Base-by-base conservation (phyloP, 2,888 invertebrate species). In the Diarsia rubi region DNA sequence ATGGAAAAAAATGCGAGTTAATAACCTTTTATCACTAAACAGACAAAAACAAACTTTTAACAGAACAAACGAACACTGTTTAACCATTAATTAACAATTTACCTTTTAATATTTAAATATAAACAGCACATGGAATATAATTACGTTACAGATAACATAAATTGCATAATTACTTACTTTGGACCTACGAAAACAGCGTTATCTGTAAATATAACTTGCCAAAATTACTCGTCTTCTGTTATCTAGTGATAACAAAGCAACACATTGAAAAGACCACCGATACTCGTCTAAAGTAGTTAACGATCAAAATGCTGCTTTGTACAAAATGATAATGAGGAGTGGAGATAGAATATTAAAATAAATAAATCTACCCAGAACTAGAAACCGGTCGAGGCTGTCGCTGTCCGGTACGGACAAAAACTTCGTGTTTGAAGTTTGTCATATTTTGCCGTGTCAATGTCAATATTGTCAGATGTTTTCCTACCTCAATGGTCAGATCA, bases 101-200 rank as follows among this genome's bases (percentile, higher is more conserved):
- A 81, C 44, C 24, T 52, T 71, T 57, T 42, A 57, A 21, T 45
- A 70, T 31, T 66, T 24, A 54, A 45, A 31, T 68, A 8, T n/a
- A 70, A 8, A 71, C 60, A 45, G 64, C 83, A 81, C 86, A 85
- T 79, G 72, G 68, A 71, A 64, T 69, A 67, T 52, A 72, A 78
- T 69, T 69, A 74, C 75, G 74, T 27, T 82, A 82, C 59, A 77
- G 80, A 85, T 87, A 82, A 76, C 73, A 79, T 73, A 54, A 81
- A 80, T 91, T 89, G 87, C 88, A 88, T 90, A 91, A 90, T 88
- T 84, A 90, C 90, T 91, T 89, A 90, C 90, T 89, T 90, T 91
- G 83, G 85, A 88, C 88, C 69, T 82, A 79, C 72, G 73, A 78
- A 85, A 87, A 85, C 82, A 75, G 81, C 78, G 82, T 85, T 88